Base-by-base conservation (phyloP, 2,888 invertebrate genomes). In the Malthinus flaveolus region DNA sequence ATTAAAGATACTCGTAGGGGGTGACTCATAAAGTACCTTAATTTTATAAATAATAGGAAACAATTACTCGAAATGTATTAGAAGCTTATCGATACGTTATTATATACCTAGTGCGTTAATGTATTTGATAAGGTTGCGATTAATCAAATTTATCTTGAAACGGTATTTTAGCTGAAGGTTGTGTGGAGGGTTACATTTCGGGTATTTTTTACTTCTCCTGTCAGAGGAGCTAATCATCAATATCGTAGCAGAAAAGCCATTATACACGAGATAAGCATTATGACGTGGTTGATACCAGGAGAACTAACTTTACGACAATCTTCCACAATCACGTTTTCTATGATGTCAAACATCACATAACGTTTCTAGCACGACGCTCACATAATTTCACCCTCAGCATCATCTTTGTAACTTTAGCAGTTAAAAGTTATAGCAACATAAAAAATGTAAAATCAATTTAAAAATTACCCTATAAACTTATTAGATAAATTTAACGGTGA, bases 1-100 rank as follows among this genome's bases (percentile, higher is more conserved):
- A 65, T 59, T 63, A 60, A 67, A 67, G 66, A 65, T 66, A 68
- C 68, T 67, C 64, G 57, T 58, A 61, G 50, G 54, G 37, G 59
- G 61, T 62, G 62, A 62, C 55, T 64, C 60, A 64, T 53, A 50
- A 52, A 57, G 46, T 56, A 50, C 42, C 54, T 53, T 53, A 56
- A 52, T 49, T 49, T 32, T 36, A 49, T 49, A 56, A 52, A 54
- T 59, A 55, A 61, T 47, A 59, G 56, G 59, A 56, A 53, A 44
- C 54, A 45, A 23, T 23, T 5, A 5, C 23, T 23, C 23, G 23
- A 23, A 3, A 23, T 23, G 23, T 23, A 23, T 23, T 23, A 23
- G 23, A 3, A 5, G 23, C 23, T 23, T 23, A 23, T 23, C 23
- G 23, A 23, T 23, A 5, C 5, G 23, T 5, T 23, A 23, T 23